Base-by-base conservation (phyloP, 2,888 invertebrate genomes). In the Cerceris ruficornis region DNA sequence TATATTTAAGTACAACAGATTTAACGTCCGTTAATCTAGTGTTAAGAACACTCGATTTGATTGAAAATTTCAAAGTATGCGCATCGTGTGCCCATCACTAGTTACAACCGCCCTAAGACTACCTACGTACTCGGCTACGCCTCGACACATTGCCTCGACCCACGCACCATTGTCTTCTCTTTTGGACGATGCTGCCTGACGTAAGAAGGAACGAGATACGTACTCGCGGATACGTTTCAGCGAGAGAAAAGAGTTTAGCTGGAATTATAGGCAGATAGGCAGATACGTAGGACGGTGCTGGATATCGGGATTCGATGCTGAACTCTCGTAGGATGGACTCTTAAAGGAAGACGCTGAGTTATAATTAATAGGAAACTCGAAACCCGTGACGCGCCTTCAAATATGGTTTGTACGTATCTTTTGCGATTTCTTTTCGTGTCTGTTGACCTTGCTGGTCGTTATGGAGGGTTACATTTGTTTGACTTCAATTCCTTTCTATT, bases 141-240 rank as follows among this genome's bases (percentile, higher is more conserved):
- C 83, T 83, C 88, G 90, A 90, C 90, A 88, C 90, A 88, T 83
- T 73, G 86, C 77, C 86, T 86, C 88, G 88, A 90, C 91, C 92
- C 92, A 92, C 92, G 92, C 92, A 90, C 89, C 89, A 91, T 90
- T 92, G 92, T 89, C 91, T 92, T 90, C 88, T 87, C 85, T 86
- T 77, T 83, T 77, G 82, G 80, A 81, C 75, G 84, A 79, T 74
- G 81, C 65, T 71, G 80, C 72, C 77, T 78, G 86, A 86, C 78
- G 84, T 80, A 82, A 82, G 76, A 70, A 69, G 72, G 81, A 77
- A 66, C 68, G 75, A 66, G 81, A 71, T 82, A 77, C 67, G 67
- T 79, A 77, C 68, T 69, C 65, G 84, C 77, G 82, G 81, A 83
- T 83, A 84, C 84, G 77, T 82, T 84, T 84, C 84, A 81, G 77